phyloP scores from a whole-genome alignment of 2,888 invertebrate genomes.

The Diarsia brunnea region DNA sequence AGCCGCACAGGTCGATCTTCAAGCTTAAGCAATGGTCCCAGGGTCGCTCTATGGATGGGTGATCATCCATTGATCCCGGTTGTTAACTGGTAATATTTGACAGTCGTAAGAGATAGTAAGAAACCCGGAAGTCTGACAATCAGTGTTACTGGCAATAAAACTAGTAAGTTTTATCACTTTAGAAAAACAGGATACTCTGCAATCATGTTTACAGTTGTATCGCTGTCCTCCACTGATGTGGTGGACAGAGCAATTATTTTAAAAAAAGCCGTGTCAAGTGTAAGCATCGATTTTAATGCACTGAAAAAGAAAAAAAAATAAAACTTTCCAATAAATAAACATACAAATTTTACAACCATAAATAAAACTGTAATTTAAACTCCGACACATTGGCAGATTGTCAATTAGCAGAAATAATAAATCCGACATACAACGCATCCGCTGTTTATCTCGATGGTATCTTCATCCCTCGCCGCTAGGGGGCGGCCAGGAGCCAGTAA shows the following conservation, averaged over 20 bases:
- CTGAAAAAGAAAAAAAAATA: too few species aligned
- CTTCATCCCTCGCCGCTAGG: conserved; percentile 64
- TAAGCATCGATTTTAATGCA: too few species aligned
- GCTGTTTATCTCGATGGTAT: conserved; percentile 64
- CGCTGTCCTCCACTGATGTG: neutral
- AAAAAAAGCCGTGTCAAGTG: too few species aligned
- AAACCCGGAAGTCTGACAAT: neutral
- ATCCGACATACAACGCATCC: conserved; percentile 55
- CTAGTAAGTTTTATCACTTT: neutral
- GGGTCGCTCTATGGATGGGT: neutral
- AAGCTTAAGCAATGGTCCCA: neutral
- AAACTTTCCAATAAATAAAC: neutral
- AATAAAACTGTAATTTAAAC: conserved; percentile 29
- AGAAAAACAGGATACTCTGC: too few species aligned
- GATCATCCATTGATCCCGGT: neutral
- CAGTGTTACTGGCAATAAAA: neutral
- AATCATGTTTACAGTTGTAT: too few species aligned
- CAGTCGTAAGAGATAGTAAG: neutral
- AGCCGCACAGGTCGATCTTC: neutral
- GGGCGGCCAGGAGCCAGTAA: conserved; percentile 65
- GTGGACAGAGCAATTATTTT: neutral
- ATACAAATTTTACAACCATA: neutral
- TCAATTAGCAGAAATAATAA: conserved; percentile 66
- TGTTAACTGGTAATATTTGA: neutral
- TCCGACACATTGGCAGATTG: conserved; percentile 48